Evolutionary conservation across 1,140 invertebrate species (phyloP), one percentile per base, ranked within the genome.

Genomic region (Bombus waltoni): DNA sequence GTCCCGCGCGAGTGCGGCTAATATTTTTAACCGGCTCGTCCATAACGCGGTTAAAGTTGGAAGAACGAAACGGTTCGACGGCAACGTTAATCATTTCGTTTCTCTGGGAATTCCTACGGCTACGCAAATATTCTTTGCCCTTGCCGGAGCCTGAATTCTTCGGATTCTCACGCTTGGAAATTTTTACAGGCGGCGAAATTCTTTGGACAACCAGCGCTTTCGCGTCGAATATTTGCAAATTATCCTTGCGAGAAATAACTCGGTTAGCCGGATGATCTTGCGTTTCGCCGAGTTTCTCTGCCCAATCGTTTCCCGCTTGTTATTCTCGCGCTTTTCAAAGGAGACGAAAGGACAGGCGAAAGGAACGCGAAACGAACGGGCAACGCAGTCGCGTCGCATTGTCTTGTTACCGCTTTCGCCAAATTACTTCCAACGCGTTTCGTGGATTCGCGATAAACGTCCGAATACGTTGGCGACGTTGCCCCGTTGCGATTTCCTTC

Each of bases 71-170:
- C 73, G 40, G 44, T 42, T 28, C 13, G 0, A 15, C 8, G 40
- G 32, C 11, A 44, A 25, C 73, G 32, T 75, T 75, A 35, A 75
- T 75, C 28, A 53, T 44, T 47, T 22, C 18, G 10, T 47, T 25
- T 25, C 22, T n/a, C 32, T 2, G 5, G 0, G 5, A 35, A 75
- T 75, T 75, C 8, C 11, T 5, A n/a, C 10, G 2, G 42, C 32
- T 35, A 53, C 73, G 72, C 42, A 32, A 73, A 73, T 73, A 53
- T 75, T 40, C 73, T 35, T 75, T 28, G n/a, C 35, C 4, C 44
- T 13, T 3, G 2, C 8, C 18, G 13, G 18, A 25, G n/a, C 22
- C 40, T 2, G n/a, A 3, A 75, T 53, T 75, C 73, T 28, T 35
- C 53, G 53, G 22, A 32, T 53, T 35, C 42, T n/a, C 5, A 3